Evolutionary conservation across 1,140 invertebrate genomes (phyloP).

Genomic region (Leguminivora glycinivorella): DNA sequence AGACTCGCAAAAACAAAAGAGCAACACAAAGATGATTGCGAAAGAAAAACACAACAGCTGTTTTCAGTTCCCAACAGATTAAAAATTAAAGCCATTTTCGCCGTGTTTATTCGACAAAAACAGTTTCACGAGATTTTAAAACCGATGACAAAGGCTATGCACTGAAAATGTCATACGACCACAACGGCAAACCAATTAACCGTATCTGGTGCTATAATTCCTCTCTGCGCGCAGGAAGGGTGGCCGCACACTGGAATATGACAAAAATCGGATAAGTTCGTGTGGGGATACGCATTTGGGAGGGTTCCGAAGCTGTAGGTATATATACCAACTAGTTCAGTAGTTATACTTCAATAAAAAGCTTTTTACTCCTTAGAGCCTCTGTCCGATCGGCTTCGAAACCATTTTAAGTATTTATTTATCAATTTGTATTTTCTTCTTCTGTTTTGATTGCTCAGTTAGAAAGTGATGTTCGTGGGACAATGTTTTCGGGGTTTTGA

Average conservation of each 20-base stretch:
- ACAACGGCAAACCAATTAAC: constrained; percentile 74
- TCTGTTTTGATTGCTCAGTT: no score
- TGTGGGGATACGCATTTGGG: no score
- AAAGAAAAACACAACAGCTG: constrained; percentile 1
- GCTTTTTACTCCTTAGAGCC: no score
- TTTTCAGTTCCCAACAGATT: background rate
- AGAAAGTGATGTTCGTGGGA: no score
- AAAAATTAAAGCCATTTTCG: constrained; percentile 12
- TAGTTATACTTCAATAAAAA: no score
- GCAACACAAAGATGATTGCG: background rate
- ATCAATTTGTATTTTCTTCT: no score
- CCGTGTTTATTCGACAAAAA: constrained; percentile 55
- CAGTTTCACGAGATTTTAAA: constrained; percentile 54
- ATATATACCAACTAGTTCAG: no score
- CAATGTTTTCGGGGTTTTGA: no score
- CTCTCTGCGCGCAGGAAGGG: constrained; percentile 47
- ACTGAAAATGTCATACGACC: constrained; percentile 72
- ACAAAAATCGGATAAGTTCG: constrained; percentile 69
- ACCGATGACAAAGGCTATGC: constrained; percentile 72
- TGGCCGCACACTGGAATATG: constrained; percentile 49
- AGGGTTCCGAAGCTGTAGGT: no score
- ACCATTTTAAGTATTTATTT: no score
- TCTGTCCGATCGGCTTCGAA: no score
- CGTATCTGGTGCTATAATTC: constrained; percentile 71
- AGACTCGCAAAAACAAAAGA: background rate